phyloP scores from a whole-genome alignment of 35 echinoderm and acorn worm genomes.

The Lytechinus variegatus region DNA sequence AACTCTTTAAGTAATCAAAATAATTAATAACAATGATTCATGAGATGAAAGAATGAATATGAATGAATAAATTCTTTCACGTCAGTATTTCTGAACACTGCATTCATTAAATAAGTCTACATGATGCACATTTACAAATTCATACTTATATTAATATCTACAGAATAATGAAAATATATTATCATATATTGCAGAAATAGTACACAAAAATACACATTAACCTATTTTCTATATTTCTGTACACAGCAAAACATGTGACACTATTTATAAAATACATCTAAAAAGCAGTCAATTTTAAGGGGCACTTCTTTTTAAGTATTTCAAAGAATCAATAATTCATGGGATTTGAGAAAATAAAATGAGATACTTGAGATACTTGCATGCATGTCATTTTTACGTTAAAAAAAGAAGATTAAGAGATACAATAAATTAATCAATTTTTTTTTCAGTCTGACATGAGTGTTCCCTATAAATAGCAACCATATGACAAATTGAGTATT shows the following conservation, averaged over 20 bases:
- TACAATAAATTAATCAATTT: not conserved
- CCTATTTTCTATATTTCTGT: not conserved
- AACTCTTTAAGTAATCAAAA: not conserved
- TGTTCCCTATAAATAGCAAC: not conserved
- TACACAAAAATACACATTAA: conserved; percentile 7
- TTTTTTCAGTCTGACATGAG: not conserved
- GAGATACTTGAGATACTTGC: not conserved
- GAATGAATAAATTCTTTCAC: not conserved
- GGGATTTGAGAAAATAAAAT: not conserved
- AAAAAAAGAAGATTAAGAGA: not conserved
- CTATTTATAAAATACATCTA: conserved; percentile 15
- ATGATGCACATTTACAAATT: conserved; percentile 20
- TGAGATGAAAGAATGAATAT: not conserved
- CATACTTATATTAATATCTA: not conserved
- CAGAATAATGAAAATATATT: not conserved
- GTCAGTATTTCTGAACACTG: not conserved
- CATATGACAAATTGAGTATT: not conserved
- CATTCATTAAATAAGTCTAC: not conserved
- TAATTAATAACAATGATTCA: not conserved
- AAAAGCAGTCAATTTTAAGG: not conserved
- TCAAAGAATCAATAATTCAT: not conserved
- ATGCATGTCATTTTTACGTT: not conserved
- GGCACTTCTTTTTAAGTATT: not conserved
- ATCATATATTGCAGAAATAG: conserved; percentile 5
- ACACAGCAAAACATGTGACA: not conserved